Percentiles rank a stretch among this genome's conserved stretches.
Conservation (phyloP, 1,140 invertebrate species). For the Hycleus phaleratus region DNA sequence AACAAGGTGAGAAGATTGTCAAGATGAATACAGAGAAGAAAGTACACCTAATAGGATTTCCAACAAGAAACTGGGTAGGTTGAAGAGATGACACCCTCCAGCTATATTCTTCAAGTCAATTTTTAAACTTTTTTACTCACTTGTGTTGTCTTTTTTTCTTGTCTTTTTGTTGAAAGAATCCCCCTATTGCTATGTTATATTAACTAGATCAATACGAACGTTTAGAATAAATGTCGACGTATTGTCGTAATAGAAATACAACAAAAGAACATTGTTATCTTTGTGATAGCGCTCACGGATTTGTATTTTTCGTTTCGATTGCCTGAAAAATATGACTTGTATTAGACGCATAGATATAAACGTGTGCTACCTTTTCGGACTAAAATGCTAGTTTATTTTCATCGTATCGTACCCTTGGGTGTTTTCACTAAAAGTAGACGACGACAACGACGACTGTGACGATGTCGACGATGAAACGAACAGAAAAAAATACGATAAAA, state of each 20-base stretch:
- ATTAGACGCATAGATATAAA: conserved; percentile 6
- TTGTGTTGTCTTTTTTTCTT: not conserved
- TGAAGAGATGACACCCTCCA: conserved; percentile 5
- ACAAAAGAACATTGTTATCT: conserved; percentile 3
- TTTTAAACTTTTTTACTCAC: conserved; percentile 1
- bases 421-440: conserved; percentile 5
- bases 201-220: conserved; percentile 11
- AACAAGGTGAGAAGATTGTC: too few species aligned
- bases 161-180: conserved; percentile 4
- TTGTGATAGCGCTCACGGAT: conserved; percentile 5
- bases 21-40: too few species aligned
- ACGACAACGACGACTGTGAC: conserved; percentile 14
- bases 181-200: conserved; percentile 1
- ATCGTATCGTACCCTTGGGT: conserved; percentile 19
- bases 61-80: conserved; percentile 1
- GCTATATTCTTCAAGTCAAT: conserved; percentile 9
- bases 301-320: conserved; percentile 14
- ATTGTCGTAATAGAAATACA: not conserved
- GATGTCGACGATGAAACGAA: not conserved
- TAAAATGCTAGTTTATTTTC: conserved; percentile 19
- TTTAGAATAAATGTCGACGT: not conserved
- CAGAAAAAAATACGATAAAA: too few species aligned
- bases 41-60: too few species aligned
- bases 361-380: conserved; percentile 17
- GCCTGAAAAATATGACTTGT: conserved; percentile 18